Percentiles rank a stretch among this genome's conserved stretches.
These are phyloP conservation scores for Corbicula japonica DNA, from an alignment of 2,888 invertebrate genomes.

Conservation along the genomic window DNA sequence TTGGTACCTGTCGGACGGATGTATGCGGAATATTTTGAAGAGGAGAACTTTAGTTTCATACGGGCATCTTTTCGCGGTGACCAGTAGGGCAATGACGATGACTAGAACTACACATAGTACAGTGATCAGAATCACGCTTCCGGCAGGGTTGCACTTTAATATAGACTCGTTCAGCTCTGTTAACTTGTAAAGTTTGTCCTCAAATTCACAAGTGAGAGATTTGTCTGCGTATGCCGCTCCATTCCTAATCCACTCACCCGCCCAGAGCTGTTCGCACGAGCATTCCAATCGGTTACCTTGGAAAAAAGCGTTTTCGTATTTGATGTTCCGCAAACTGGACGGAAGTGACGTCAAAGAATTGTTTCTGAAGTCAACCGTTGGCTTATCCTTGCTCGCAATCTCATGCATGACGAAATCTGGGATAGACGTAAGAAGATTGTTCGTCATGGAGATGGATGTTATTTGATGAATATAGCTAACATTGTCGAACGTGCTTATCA, in stretches of 20 bases:
- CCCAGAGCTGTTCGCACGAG: conserved; percentile 64
- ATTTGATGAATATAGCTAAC: conserved; percentile 45
- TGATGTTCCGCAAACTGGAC: conserved; percentile 52
- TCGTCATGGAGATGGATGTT: conserved; percentile 30
- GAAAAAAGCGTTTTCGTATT: conserved; percentile 38
- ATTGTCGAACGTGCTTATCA: conserved; percentile 37
- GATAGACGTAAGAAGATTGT: conserved; percentile 47
- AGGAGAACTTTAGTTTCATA: conserved; percentile 70
- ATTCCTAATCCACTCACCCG: conserved; percentile 66
- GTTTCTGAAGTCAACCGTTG: conserved; percentile 47
- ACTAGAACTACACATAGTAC: conserved; percentile 52
- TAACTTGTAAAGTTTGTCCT: conserved; percentile 49
- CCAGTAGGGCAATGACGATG: conserved; percentile 50
- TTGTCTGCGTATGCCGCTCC: conserved; percentile 48
- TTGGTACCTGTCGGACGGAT: conserved; percentile 66
- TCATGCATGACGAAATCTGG: conserved; percentile 35
- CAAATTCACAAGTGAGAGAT: conserved; percentile 51
- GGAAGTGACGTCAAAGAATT: conserved; percentile 62
- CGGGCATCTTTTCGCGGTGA: conserved; percentile 70
- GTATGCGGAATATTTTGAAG: conserved; percentile 62
- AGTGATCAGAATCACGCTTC: conserved; percentile 56
- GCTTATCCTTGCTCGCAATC: conserved; percentile 37
- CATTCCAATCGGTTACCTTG: conserved; percentile 55
- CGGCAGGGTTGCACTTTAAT: conserved; percentile 59
- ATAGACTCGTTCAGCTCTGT: conserved; percentile 51